Conservation (phyloP, 2,888 invertebrate species). For the Tanytarsus gracilentus region DNA sequence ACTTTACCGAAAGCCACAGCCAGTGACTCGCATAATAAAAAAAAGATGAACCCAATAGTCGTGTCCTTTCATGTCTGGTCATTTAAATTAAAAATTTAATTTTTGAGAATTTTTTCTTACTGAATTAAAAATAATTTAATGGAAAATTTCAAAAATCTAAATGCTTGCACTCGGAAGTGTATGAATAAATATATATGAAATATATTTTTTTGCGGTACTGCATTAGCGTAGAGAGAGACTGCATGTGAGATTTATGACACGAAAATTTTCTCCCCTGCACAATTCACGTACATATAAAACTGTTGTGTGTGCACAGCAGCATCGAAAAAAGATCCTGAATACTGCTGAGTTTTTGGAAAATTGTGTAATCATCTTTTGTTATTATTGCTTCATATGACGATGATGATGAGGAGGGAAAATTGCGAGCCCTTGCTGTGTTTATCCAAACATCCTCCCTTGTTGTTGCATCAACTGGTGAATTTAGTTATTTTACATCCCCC, state of each 20-base stretch:
- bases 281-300: background rate
- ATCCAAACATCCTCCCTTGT: slow-evolving; percentile 11
- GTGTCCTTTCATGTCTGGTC: too few species aligned
- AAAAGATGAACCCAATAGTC: slow-evolving; percentile 25
- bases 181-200: too few species aligned
- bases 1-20: slow-evolving; percentile 8
- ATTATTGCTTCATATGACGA: slow-evolving; percentile 23
- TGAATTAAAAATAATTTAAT: too few species aligned
- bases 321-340: background rate
- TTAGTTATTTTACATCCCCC: slow-evolving; percentile 15
- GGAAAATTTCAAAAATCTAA: too few species aligned
- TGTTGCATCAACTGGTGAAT: slow-evolving; percentile 25
- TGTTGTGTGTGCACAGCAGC: background rate
- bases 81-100: too few species aligned
- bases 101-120: too few species aligned
- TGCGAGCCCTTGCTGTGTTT: slow-evolving; percentile 23
- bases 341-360: slow-evolving; percentile 9
- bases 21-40: slow-evolving; percentile 11
- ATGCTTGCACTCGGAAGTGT: too few species aligned
- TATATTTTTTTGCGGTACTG: slow-evolving; percentile 9
- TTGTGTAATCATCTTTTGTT: slow-evolving; percentile 26
- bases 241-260: slow-evolving; percentile 14
- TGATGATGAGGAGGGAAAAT: background rate
- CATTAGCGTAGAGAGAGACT: slow-evolving; percentile 12
- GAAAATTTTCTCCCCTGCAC: background rate